Evolutionary conservation across 2,797 vertebrate species (phyloP), one percentile per base, ranked within the genome.

Genomic region (Danio kyathit): DNA sequence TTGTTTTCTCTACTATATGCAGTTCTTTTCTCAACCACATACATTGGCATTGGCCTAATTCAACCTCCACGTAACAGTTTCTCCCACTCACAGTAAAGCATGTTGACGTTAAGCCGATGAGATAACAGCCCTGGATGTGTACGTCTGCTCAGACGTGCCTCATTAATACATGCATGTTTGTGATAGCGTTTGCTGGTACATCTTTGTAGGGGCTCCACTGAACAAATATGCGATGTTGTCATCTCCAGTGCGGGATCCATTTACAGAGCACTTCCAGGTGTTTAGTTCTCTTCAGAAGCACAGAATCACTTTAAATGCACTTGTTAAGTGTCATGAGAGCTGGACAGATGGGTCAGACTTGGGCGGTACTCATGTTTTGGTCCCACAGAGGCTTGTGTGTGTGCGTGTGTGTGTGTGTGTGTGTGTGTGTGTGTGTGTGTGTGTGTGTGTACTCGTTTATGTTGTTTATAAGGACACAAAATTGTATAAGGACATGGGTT

Each of bases 121-220:
- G 76, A 73, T 65, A 79, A 73, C 74, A 40, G 65, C 48, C 60
- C 76, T 57, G 44, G 4, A 54, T 76, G 56, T 59, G 51, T 76
- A 38, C 17, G 4, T 70, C 40, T 66, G 14, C 17, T 9, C 21
- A 10, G 63, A 56, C 38, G 6, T 40, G 17, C 29, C 17, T 69
- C 21, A 76, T 70, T 64, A 71, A 82, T 76, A 70, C 38, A 76
- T 76, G 56, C 65, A 77, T 82, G 74, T 76, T 60, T 63, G 65
- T 63, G 43, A 77, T 67, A n/a, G 64, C 56, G 7, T 79, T 79
- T 71, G 44, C 66, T 54, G 40, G 69, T 69, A 48, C 10, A 48
- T 66, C 61, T 48, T 52, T 76, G 49, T 61, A 21, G 46, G 4
- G 63, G 44, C 19, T 60, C 19, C 59, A 38, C 59, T 54, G 59